Conservation (phyloP, 2,797 vertebrate species). For the Picus viridis region DNA sequence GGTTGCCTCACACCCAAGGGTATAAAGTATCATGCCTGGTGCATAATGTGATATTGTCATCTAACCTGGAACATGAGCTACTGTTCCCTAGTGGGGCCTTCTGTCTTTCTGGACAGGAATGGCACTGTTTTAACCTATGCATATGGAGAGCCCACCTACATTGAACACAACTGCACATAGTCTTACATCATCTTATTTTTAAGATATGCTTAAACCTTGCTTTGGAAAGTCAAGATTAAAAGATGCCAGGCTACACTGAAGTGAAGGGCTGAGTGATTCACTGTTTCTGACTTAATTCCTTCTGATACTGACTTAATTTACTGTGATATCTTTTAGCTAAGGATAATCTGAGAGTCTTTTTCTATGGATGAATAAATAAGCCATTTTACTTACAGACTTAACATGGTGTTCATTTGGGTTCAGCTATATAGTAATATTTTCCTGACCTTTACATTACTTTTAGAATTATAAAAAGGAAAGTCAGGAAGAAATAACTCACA, state of each 20-base stretch:
- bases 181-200: background rate
- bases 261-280: background rate
- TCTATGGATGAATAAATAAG: background rate
- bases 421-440: background rate
- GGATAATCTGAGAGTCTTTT: background rate
- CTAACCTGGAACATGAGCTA: background rate
- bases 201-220: background rate
- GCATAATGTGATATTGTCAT: background rate
- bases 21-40: background rate
- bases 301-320: background rate
- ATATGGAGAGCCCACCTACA: background rate
- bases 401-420: background rate
- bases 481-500: conserved; percentile 84
- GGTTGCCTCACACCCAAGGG: background rate
- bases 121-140: background rate
- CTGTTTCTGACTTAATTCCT: background rate
- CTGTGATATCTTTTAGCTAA: background rate
- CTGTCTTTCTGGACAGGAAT: background rate
- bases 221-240: conserved; percentile 8
- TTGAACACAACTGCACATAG: background rate
- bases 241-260: background rate
- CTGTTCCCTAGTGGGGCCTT: background rate
- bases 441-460: background rate
- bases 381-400: background rate
- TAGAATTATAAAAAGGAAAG: background rate